These are phyloP conservation scores for Ericerus pela DNA, from an alignment of 1,140 invertebrate genomes.

Conservation along the genomic window DNA sequence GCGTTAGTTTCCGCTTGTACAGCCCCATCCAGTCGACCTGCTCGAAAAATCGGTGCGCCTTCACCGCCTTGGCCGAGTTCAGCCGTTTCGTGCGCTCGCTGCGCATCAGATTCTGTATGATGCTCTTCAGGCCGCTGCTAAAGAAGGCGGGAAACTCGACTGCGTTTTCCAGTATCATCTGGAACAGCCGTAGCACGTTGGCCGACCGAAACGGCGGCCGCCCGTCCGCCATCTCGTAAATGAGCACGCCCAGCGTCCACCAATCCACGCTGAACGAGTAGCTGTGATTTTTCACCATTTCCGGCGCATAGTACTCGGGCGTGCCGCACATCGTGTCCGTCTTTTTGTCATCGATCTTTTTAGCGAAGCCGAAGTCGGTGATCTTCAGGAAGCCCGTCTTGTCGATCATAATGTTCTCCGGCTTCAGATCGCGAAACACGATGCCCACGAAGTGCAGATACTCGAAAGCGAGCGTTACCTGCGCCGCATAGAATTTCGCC, in stretches of 20 bases:
- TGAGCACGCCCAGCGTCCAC: conserved; percentile 84
- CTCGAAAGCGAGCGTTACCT: conserved; percentile 85
- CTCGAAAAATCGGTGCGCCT: background rate
- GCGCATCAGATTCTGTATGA: background rate
- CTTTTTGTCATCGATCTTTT: conserved; percentile 45
- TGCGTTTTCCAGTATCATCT: background rate
- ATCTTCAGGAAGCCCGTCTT: conserved; percentile 88
- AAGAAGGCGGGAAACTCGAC: background rate
- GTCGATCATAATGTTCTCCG: conserved; percentile 85
- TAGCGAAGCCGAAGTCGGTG: conserved; percentile 95
- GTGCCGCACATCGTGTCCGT: conserved; percentile 50
- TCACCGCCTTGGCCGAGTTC: background rate
- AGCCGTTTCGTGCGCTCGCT: background rate
- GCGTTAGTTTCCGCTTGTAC: background rate
- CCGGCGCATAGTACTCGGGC: conserved; percentile 71
- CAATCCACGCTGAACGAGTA: conserved; percentile 94
- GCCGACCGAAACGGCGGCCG: conserved; percentile 68
- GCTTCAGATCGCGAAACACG: conserved; percentile 72
- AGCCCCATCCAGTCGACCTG: background rate
- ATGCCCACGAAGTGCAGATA: conserved; percentile 80
- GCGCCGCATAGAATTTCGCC: conserved; percentile 48
- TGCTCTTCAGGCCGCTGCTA: background rate
- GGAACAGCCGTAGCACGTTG: conserved; percentile 75
- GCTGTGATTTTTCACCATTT: conserved; percentile 53
- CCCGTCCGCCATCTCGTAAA: conserved; percentile 72